phyloP scores from a whole-genome alignment of 1,140 invertebrate genomes.

The Drosophila bipectinata region DNA sequence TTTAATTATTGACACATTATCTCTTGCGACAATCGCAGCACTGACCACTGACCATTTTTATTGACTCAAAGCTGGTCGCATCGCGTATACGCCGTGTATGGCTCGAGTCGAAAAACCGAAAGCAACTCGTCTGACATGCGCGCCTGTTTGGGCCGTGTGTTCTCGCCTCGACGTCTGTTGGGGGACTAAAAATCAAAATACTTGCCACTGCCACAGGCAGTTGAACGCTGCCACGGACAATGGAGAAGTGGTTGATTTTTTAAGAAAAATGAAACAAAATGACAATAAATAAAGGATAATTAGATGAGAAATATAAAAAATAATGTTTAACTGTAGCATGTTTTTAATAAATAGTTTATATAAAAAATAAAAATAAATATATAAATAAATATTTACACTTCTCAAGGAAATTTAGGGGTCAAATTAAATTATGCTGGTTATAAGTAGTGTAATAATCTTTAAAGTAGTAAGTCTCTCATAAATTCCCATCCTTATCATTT shows the following conservation, averaged over 20 bases:
- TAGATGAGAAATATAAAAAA: no score
- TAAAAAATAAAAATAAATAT: no score
- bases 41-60: constrained; percentile 45
- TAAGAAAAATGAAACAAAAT: no score
- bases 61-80: constrained; percentile 39
- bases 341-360: no score
- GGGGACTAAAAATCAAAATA: constrained; percentile 53
- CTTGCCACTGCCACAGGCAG: constrained; percentile 22
- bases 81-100: constrained; percentile 69
- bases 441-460: no score
- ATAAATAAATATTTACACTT: no score
- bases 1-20: constrained; percentile 46
- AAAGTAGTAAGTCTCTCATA: no score
- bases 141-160: constrained; percentile 48
- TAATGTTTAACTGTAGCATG: no score
- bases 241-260: not conserved
- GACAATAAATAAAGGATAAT: no score
- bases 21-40: constrained; percentile 21
- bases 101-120: constrained; percentile 28
- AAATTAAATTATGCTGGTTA: no score
- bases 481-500: not conserved
- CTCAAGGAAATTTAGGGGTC: no score
- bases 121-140: constrained; percentile 49
- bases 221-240: not conserved
- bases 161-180: constrained; percentile 65